These are phyloP conservation scores for Pocillopora verrucosa DNA, from an alignment of 64 coral and sea anemone genomes.

Conservation along the genomic window DNA sequence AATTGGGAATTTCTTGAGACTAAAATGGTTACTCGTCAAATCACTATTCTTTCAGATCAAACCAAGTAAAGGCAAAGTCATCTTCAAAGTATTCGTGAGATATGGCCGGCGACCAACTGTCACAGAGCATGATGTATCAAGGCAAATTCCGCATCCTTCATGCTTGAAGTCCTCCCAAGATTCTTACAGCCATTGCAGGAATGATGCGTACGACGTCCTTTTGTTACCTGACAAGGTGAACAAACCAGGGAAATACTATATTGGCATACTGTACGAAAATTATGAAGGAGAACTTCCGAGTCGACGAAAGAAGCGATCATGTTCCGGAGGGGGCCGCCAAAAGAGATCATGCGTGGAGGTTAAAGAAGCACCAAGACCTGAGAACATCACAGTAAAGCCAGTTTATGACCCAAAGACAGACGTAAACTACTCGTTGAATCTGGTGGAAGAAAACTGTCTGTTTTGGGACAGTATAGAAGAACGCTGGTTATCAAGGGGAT, in stretches of 20 bases:
- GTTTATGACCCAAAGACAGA: slow-evolving; percentile 37
- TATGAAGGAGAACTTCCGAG: too few relatives aligned
- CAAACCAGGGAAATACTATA: slow-evolving; percentile 9
- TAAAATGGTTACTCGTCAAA: not conserved
- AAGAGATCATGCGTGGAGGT: slow-evolving; percentile 47
- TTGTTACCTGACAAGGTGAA: not conserved
- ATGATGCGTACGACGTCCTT: not conserved
- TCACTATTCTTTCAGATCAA: slow-evolving; percentile 9
- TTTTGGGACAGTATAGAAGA: slow-evolving; percentile 4
- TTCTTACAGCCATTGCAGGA: not conserved
- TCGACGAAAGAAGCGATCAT: slow-evolving; percentile 6
- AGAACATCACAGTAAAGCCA: not conserved
- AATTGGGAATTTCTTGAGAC: not conserved
- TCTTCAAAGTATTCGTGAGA: slow-evolving; percentile 6
- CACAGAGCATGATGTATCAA: not conserved
- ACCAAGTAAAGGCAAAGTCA: not conserved
- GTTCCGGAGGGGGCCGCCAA: slow-evolving; percentile 3
- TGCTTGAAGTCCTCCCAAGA: not conserved
- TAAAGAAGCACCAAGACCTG: slow-evolving; percentile 1
- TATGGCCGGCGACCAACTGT: slow-evolving; percentile 15
- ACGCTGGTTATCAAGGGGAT: slow-evolving; percentile 9
- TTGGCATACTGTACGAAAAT: slow-evolving; percentile 5
- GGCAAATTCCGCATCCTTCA: not conserved
- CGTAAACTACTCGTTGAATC: slow-evolving; percentile 36
- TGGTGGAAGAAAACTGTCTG: not conserved